Evolutionary conservation across 1,140 invertebrate genomes (phyloP), one percentile per base, ranked within the genome.

Genomic region (Drosophila virilis): DNA sequence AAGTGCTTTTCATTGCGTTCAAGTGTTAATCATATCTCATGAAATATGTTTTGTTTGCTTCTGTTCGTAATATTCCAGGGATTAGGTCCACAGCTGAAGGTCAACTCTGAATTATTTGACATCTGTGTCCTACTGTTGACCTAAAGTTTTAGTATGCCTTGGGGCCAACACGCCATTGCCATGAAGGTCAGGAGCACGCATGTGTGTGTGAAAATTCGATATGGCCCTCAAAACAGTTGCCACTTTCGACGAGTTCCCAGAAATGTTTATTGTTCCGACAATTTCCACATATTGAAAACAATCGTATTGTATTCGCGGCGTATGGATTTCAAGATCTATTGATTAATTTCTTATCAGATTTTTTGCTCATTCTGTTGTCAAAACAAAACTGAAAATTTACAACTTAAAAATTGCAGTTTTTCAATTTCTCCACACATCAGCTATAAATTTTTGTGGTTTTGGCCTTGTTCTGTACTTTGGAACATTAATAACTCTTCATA

Each of bases 11-110:
- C 17, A 8, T 12, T 52, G 42, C 8, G 4, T 35, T 59, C 45
- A 15, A 46, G 28, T 35, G n/a, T 35, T 37, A 46, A 59, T 46
- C 17, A 45, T 46, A 17, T 46, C 33, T 43, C 57, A 65, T 65
- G 43, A 57, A 65, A 65, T 50, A 15, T 62, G 48, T 13, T n/a
- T n/a, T 54, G 45, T 66, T 54, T 57, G 15, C 15, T 54, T 52
- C 22, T 32, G 28, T 9, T 22, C 28, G 51, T 42, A 65, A 67
- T 73, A 60, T 73, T 73, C 46, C 55, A 9, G 55, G 64, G 70
- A 73, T 54, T 37, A 37, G n/a, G 32, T 6, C 37, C 43, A 42
- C 37, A 54, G 15, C 52, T 22, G 71, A 69, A 74, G 65, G 71
- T 74, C 65, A 69, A 8, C 32, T 35, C 13, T 54, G 28, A 33